These are phyloP conservation scores for Drosophila nasuta DNA, from an alignment of 1,140 invertebrate species.

Conservation along the genomic window DNA sequence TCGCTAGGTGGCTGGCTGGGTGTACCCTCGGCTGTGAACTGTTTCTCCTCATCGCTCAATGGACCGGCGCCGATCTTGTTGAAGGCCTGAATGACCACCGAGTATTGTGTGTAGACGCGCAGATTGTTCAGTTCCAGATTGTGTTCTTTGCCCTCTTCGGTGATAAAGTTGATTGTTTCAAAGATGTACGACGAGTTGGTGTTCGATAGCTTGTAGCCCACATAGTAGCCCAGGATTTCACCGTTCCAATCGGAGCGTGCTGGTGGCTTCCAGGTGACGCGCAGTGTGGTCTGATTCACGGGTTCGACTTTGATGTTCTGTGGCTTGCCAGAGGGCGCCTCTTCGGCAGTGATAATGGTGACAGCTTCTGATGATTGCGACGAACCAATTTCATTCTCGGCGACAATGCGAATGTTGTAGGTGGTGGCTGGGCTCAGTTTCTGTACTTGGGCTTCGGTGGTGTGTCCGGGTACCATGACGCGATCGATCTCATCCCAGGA, in stretches of 20 bases:
- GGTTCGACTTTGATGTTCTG: conserved; percentile 94
- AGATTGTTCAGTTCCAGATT: conserved; percentile 92
- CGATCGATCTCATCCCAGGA: conserved; percentile 94
- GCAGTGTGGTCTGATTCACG: conserved; percentile 95
- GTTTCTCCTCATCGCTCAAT: conserved; percentile 94
- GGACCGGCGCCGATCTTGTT: conserved; percentile 97
- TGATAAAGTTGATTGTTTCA: conserved; percentile 96
- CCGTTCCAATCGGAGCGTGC: conserved; percentile 96
- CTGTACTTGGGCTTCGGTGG: conserved; percentile 94
- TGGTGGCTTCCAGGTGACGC: conserved; percentile 97
- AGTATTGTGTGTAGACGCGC: conserved; percentile 97
- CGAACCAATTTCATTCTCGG: conserved; percentile 96
- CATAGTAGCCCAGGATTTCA: conserved; percentile 94
- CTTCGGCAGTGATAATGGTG: conserved; percentile 97
- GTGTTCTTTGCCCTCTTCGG: conserved; percentile 95
- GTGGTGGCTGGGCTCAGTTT: conserved; percentile 95
- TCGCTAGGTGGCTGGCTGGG: conserved; percentile 97
- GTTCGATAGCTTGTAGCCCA: conserved; percentile 93
- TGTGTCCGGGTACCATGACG: conserved; percentile 93
- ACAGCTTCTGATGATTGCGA: conserved; percentile 96
- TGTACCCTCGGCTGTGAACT: conserved; percentile 96
- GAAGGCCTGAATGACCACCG: conserved; percentile 97
- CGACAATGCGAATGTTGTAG: conserved; percentile 96
- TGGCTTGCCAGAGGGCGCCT: conserved; percentile 94
- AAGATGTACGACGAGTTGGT: conserved; percentile 96